Evolutionary conservation across 2,888 invertebrate genomes (phyloP).

Genomic region (Dexiosoma caninum): DNA sequence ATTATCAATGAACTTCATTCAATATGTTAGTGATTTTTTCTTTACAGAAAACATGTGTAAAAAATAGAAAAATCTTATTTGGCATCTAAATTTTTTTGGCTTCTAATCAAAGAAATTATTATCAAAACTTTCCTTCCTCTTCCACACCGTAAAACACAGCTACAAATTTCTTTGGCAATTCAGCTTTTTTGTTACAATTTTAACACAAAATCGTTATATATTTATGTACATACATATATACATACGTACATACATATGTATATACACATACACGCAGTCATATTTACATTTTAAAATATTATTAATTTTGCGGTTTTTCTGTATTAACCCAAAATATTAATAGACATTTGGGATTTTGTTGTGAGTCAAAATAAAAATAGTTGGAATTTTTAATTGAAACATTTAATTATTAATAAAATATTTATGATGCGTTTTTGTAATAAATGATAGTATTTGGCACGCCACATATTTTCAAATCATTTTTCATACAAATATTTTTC

Average conservation of each 20-base stretch:
- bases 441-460: conserved; percentile 44
- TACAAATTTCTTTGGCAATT: conserved; percentile 15
- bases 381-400: conserved; percentile 59
- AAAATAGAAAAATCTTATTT: conserved; percentile 35
- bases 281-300: background rate
- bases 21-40: conserved; percentile 14
- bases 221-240: background rate
- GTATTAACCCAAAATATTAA: conserved; percentile 9
- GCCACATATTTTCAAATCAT: conserved; percentile 41
- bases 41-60: background rate
- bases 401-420: conserved; percentile 37
- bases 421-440: conserved; percentile 41
- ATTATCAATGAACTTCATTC: conserved; percentile 62
- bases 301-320: background rate
- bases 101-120: conserved; percentile 56
- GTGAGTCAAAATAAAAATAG: conserved; percentile 38
- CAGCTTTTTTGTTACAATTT: background rate
- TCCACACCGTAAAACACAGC: background rate
- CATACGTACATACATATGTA: background rate
- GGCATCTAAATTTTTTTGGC: conserved; percentile 53
- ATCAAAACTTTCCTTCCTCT: conserved; percentile 5
- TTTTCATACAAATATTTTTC: conserved; percentile 12
- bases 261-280: background rate
- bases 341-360: conserved; percentile 8
- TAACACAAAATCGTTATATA: background rate